Base-by-base conservation (phyloP, 1,140 invertebrate genomes). In the Episyrphus balteatus region DNA sequence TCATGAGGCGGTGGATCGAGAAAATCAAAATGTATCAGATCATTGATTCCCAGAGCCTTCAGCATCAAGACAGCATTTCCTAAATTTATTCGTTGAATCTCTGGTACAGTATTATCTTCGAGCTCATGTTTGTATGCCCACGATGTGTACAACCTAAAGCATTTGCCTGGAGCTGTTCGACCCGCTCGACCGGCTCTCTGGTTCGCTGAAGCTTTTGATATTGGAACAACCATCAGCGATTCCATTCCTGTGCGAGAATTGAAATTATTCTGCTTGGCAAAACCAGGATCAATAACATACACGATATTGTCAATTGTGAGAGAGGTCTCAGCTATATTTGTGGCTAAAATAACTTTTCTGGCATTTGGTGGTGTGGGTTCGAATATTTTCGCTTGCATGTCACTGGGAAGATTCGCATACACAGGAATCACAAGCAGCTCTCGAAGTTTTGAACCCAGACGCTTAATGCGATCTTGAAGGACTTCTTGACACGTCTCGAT, bases 321-420 rank as follows among this genome's bases (percentile, higher is more conserved):
- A 5, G 95, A 98, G 15, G 97, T 99, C 74, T 99, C 95, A 1
- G 97, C 97, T 63, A 99, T 99, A 67, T 99, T 99, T 17, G 97
- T 99, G 2, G 96, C 96, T 17, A 99, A 70, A 14, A 99, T 84
- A 19, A 98, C 88, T 82, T 94, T 99, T 57, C 96, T 77, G 2
- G 94, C 91, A 49, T 90, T 88, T 18, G 88, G 84, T 37, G 94
- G 95, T 12, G 95, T 97, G 1, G 92, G 91, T 57, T 92, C 85
- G 71, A 98, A 98, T 57, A 98, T 98, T 71, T 98, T 98, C 3
- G 91, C 87, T 73, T 99, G 97, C 84, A 98, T 91, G 53, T 99
- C 97, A 62, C 91, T 95, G 0, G 97, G 96, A 12, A 99, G 74
- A 75, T 98, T 98, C 6, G 96, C 91, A 74, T 99, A 99, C 39